phyloP scores from a whole-genome alignment of 2,113 vertebrate species.

The Hylia prasina region DNA sequence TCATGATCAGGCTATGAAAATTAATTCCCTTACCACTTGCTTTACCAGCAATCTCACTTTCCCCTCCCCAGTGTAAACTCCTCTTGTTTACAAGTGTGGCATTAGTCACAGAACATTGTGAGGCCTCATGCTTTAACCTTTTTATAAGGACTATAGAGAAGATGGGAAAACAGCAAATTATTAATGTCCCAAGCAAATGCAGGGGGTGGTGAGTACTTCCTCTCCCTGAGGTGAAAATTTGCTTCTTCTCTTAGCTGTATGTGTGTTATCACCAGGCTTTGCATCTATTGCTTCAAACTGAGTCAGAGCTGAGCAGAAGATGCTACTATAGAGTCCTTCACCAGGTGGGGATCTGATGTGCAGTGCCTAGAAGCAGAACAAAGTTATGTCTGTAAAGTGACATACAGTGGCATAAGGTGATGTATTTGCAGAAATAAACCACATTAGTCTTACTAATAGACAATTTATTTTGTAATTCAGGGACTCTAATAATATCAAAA shows the following conservation, averaged over 20 bases:
- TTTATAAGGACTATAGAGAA: not conserved
- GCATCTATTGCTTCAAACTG: not conserved
- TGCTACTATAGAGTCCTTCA: not conserved
- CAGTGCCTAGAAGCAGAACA: not conserved
- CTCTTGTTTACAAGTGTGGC: not conserved
- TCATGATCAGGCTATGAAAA: not conserved
- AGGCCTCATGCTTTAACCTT: not conserved
- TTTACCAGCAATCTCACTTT: not conserved
- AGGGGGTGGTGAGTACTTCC: rapidly evolving
- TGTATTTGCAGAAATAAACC: not conserved
- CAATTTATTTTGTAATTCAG: not conserved
- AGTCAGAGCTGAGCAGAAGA: not conserved
- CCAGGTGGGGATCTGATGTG: not conserved
- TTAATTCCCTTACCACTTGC: not conserved
- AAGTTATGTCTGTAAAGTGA: not conserved
- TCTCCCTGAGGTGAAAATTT: not conserved
- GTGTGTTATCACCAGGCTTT: not conserved
- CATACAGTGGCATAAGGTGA: not conserved
- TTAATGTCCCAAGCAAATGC: not conserved
- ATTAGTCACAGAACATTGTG: not conserved
- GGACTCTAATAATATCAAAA: not conserved
- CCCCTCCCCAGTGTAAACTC: not conserved
- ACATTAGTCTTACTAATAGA: not conserved
- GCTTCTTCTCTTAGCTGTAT: not conserved
- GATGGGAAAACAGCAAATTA: not conserved